A percentile compares a stretch with the other conserved stretches of the same genome.
Evolutionary conservation across 2,113 vertebrate species (phyloP).

Genomic region (Colistium nudipinnis): DNA sequence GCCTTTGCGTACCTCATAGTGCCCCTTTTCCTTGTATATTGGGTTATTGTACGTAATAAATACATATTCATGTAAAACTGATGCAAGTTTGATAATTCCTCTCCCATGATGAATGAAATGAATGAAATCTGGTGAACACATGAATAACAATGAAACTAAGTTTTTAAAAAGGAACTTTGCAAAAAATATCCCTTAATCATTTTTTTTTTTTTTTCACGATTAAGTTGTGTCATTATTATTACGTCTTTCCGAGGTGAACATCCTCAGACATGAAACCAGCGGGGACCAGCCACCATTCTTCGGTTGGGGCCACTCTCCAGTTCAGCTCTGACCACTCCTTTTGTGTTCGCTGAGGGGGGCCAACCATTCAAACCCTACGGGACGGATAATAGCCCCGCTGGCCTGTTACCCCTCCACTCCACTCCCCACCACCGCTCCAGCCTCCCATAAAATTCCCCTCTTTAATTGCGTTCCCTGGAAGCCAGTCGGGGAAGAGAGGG

Average conservation of each 20-base stretch:
- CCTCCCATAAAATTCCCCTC: slow-evolving; percentile 69
- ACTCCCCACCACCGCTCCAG: slow-evolving; percentile 55
- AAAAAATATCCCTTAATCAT: no score
- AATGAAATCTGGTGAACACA: background rate
- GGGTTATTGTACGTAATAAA: no score
- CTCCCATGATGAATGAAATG: no score
- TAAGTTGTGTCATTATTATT: slow-evolving; percentile 29
- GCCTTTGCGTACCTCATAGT: no score
- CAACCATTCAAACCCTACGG: slow-evolving; percentile 75
- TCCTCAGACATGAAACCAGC: slow-evolving; percentile 43
- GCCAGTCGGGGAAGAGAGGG: slow-evolving; percentile 68
- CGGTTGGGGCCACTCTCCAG: slow-evolving; percentile 67
- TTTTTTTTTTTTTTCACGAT: slow-evolving; percentile 1
- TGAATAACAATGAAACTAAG: background rate
- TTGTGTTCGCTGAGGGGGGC: slow-evolving; percentile 71
- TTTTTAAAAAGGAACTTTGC: slow-evolving; percentile 1
- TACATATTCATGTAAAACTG: background rate
- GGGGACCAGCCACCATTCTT: slow-evolving; percentile 61
- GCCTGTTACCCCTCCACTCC: slow-evolving; percentile 55
- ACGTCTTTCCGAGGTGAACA: slow-evolving; percentile 41
- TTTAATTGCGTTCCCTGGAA: slow-evolving; percentile 76
- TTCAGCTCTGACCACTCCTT: slow-evolving; percentile 73
- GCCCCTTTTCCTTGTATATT: no score
- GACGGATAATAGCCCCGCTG: slow-evolving; percentile 77
- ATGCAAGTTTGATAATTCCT: background rate